Evolutionary conservation across 92 coral and sea anemone species (phyloP), one percentile per base, ranked within the genome.

Genomic region (Palythoa caribaeorum): DNA sequence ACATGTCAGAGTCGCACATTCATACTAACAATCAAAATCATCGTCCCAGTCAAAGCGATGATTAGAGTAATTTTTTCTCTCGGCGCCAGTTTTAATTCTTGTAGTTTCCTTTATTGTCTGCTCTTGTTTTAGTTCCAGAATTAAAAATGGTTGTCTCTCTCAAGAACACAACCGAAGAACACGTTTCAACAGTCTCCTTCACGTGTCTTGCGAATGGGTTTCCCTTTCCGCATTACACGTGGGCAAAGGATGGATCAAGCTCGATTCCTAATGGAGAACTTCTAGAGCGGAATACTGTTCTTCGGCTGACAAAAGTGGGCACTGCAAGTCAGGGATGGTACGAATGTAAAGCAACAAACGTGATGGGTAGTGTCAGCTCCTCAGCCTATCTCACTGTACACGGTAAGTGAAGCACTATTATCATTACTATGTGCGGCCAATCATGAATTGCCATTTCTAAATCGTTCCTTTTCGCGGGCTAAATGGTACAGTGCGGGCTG

Each of bases 171-270:
- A 76, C 80, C 19, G 63, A 50, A 20, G 80, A 76, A 59, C 80
- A 76, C 39, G 63, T 50, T 3, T 76, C 63, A 19, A 76, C 80
- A 51, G 19, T 10, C 35, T 14, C n/a, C 13, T 51, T 76, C 37
- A 19, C 38, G 17, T 76, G 80, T 52, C 50, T 76, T 52, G 80
- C 80, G 12, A 12, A 48, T 6, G 80, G 80, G 17, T 51, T 50
- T 21, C 80, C 80, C 16, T 76, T 76, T 76, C 80, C 80, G 50
- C 48, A 39, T n/a, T 76, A 76, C 17, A 76, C 80, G 63, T 76
- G 80, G 80, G 50, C 80, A 15, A 76, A 76, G 50, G 80, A 48
- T 19, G 80, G 80, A 76, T 76, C 80, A 11, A 50, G 63, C 39
- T 57, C 50, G 38, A 76, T 76, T 12, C 80, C 80, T n/a, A 28